These are phyloP conservation scores for Phengaris alcon DNA, from an alignment of 2,888 invertebrate genomes.

Conservation along the genomic window DNA sequence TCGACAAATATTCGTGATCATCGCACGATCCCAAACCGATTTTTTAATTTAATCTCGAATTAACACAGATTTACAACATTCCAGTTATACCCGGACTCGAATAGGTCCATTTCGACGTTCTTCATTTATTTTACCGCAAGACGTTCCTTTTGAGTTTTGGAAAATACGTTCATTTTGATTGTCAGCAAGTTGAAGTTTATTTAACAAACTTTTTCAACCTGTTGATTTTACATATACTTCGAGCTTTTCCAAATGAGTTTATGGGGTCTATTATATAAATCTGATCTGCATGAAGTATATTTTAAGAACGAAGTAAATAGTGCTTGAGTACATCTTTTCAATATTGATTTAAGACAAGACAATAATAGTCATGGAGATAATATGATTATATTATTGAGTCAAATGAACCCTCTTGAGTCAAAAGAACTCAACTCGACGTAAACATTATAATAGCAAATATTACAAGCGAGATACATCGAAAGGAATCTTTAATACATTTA, in stretches of 20 bases:
- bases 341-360: too few species aligned
- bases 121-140: not conserved
- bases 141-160: not conserved
- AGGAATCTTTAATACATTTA: not conserved
- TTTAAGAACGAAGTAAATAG: too few species aligned
- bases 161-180: not conserved
- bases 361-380: too few species aligned
- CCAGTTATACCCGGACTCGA: not conserved
- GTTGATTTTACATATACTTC: not conserved
- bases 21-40: conserved; percentile 33
- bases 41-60: conserved; percentile 29
- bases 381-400: too few species aligned
- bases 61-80: conserved; percentile 32
- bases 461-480: not conserved
- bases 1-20: conserved; percentile 67
- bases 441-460: conserved; percentile 8
- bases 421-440: not conserved
- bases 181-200: not conserved
- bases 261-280: too few species aligned
- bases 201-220: not conserved
- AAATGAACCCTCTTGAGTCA: not conserved
- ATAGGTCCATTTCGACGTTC: not conserved
- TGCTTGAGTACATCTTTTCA: too few species aligned
- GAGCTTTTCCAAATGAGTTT: not conserved
- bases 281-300: not conserved